Percentiles rank a stretch among this genome's conserved stretches.
Conservation (phyloP, 2,888 invertebrate species). For the Clistopyga incitator region DNA sequence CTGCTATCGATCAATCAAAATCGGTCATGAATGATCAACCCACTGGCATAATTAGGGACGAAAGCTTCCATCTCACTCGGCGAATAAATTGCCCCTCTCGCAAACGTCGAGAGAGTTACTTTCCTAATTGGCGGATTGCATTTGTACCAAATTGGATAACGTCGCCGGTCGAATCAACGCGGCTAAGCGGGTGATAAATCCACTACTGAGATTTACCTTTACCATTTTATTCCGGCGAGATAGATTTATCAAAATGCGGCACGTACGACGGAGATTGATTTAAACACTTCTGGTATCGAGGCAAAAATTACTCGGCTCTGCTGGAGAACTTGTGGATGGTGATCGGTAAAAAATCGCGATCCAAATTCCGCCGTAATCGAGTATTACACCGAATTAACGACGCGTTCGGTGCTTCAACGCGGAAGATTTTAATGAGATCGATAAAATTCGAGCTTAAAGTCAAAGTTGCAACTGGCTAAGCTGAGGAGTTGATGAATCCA, state of each 20-base stretch:
- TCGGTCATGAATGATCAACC: neutral
- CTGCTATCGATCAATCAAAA: conserved; percentile 9
- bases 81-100: neutral
- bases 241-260: neutral
- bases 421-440: neutral
- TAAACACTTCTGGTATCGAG: no score
- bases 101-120: neutral
- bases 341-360: no score
- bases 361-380: no score
- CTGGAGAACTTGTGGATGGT: no score
- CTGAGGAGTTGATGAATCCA: no score
- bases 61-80: neutral
- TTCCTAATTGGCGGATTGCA: neutral
- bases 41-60: conserved; percentile 1
- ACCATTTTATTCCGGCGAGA: no score
- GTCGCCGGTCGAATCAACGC: neutral
- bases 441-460: neutral
- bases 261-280: no score
- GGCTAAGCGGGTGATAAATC: neutral
- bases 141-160: neutral
- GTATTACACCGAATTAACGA: no score
- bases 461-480: no score
- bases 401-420: no score
- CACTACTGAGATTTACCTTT: neutral
- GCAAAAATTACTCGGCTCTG: no score